phyloP scores from a whole-genome alignment of 2,113 vertebrate species.

The Delphinapterus leucas region DNA sequence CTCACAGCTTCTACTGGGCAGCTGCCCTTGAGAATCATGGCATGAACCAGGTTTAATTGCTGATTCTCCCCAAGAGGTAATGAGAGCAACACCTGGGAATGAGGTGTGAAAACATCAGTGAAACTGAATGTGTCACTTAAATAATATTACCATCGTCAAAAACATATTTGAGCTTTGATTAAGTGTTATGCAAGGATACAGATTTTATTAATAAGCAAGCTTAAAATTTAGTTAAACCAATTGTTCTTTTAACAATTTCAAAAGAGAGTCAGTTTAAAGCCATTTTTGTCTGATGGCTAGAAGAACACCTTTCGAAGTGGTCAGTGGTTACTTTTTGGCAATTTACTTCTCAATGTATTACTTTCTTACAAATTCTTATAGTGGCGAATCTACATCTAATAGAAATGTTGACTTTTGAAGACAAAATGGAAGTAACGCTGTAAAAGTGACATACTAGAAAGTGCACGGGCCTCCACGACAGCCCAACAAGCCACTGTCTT shows the following conservation, averaged over 20 bases:
- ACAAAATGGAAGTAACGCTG: too few species aligned
- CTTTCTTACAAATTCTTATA: fast-evolving
- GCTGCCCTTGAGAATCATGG: not conserved
- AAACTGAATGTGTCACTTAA: not conserved
- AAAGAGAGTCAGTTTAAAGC: not conserved
- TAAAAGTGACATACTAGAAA: not conserved
- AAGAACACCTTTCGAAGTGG: not conserved
- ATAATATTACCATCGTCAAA: not conserved
- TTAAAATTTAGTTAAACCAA: not conserved
- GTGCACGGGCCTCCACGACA: not conserved
- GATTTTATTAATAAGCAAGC: not conserved
- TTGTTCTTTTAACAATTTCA: not conserved
- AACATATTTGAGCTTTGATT: not conserved
- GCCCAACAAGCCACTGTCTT: not conserved
- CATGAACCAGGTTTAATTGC: not conserved
- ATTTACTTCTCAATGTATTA: not conserved
- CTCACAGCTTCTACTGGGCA: too few species aligned
- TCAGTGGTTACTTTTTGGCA: not conserved
- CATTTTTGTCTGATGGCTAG: not conserved
- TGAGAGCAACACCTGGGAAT: not conserved
- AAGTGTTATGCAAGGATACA: not conserved
- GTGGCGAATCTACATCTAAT: not conserved
- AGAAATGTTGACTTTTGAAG: not conserved
- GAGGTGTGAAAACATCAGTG: not conserved
- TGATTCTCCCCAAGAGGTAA: not conserved